Percentiles rank a stretch among this genome's conserved stretches.
phyloP scores from a whole-genome alignment of 1,140 invertebrate genomes.

The Drosophila serrata region DNA sequence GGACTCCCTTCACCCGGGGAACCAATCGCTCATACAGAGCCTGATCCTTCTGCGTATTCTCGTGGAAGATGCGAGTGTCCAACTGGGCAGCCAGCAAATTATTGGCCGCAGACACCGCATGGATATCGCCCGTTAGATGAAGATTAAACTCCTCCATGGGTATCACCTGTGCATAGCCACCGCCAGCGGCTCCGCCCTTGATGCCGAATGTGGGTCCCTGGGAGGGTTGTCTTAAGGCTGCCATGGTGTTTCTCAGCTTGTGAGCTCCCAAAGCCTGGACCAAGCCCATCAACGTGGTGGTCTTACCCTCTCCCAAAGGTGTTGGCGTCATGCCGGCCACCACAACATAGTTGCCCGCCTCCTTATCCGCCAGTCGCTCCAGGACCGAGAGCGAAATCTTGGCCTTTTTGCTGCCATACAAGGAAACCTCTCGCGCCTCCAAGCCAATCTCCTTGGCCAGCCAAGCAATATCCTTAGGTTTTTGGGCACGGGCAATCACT shows the following conservation, averaged over 20 bases:
- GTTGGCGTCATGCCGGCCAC: conserved; percentile 99
- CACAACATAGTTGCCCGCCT: conserved; percentile 96
- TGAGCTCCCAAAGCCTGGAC: conserved; percentile 96
- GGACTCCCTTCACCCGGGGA: conserved; percentile 90
- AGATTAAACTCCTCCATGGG: conserved; percentile 99
- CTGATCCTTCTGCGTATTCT: conserved; percentile 94
- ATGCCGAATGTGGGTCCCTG: conserved; percentile 99
- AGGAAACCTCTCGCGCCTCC: conserved; percentile 91
- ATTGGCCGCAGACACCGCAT: conserved; percentile 98
- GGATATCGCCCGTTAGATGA: conserved; percentile 99
- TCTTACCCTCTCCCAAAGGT: conserved; percentile 98
- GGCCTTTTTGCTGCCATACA: conserved; percentile 97
- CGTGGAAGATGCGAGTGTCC: conserved; percentile 98
- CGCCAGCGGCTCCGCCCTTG: conserved; percentile 88
- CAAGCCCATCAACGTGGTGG: conserved; percentile 97
- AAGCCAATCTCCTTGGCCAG: conserved; percentile 96
- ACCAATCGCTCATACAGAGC: conserved; percentile 95
- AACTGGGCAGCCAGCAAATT: conserved; percentile 98
- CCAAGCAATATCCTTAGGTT: conserved; percentile 92
- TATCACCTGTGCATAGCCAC: conserved; percentile 91
- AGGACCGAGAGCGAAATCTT: conserved; percentile 96
- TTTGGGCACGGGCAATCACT: conserved; percentile 94
- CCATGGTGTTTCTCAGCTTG: conserved; percentile 94
- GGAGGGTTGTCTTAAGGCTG: conserved; percentile 98
- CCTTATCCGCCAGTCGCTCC: conserved; percentile 89